A percentile compares a stretch with the other conserved stretches of the same genome.
These are phyloP conservation scores for Myotis myotis DNA, from an alignment of 2,797 vertebrate species.

Conservation along the genomic window DNA sequence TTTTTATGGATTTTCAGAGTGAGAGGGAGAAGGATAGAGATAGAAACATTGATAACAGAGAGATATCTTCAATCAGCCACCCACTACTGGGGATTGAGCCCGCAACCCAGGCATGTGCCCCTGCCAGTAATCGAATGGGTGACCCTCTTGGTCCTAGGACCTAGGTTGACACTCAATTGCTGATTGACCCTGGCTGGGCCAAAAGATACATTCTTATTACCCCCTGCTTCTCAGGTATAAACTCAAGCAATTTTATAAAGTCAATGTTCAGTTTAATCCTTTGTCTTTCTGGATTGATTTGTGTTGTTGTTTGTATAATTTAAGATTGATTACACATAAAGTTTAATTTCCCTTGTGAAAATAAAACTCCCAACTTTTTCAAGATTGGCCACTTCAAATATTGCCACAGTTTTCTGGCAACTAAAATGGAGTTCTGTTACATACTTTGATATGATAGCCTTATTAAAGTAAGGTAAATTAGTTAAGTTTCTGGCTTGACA, in stretches of 20 bases:
- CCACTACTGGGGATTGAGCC: no score
- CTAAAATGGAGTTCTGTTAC: background rate
- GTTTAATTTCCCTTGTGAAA: background rate
- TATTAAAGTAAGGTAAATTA: conserved; percentile 11
- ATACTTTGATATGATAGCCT: background rate
- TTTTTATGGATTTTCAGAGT: no score
- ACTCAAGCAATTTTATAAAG: background rate
- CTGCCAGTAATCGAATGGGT: no score
- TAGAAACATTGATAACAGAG: no score
- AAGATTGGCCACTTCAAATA: background rate
- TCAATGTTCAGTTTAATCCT: background rate
- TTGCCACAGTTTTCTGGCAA: background rate
- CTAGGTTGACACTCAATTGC: no score
- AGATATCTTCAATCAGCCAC: no score
- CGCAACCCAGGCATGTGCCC: no score
- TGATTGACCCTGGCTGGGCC: no score
- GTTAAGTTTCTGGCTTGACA: background rate
- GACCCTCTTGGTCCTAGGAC: no score
- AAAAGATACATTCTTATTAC: background rate
- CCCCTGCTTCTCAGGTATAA: background rate
- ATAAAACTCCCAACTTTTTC: background rate
- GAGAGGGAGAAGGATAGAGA: no score
- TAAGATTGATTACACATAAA: background rate
- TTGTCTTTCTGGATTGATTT: background rate
- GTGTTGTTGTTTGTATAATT: background rate